A percentile compares a stretch with the other conserved stretches of the same genome.
Evolutionary conservation across 2,797 vertebrate species (phyloP).

Genomic region (Malurus leucopterus): DNA sequence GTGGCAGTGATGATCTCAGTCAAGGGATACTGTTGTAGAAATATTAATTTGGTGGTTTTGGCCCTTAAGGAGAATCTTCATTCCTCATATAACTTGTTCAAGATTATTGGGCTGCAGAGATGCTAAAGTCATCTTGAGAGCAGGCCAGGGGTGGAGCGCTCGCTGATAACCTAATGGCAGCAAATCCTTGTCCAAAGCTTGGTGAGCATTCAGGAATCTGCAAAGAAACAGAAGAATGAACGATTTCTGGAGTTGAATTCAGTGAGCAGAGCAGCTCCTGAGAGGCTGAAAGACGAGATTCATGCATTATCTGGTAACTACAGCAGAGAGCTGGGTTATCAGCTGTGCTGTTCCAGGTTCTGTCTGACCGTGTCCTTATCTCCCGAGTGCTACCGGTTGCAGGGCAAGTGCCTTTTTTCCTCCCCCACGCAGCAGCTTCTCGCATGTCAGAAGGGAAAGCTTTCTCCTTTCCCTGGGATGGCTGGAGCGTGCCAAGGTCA

Average conservation of each 20-base stretch:
- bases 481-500: background rate
- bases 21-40: background rate
- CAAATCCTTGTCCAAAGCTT: background rate
- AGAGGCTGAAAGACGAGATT: background rate
- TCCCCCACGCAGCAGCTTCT: background rate
- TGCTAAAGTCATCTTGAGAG: background rate
- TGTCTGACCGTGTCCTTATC: background rate
- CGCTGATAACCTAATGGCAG: background rate
- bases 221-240: background rate
- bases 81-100: constrained; percentile 7
- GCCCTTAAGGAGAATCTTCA: constrained; percentile 23
- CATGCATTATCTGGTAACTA: background rate
- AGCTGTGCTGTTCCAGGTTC: fast-evolving
- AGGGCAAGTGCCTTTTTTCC: background rate
- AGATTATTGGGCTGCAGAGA: background rate
- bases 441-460: background rate
- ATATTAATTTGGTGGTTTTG: background rate
- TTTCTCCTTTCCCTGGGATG: background rate
- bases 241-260: constrained; percentile 23
- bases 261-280: background rate
- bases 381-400: background rate
- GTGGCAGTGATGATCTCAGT: background rate
- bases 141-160: background rate
- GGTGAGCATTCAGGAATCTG: background rate
- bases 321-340: background rate